These are phyloP conservation scores for Ichneumon xanthorius DNA, from an alignment of 2,888 invertebrate genomes.

Conservation along the genomic window DNA sequence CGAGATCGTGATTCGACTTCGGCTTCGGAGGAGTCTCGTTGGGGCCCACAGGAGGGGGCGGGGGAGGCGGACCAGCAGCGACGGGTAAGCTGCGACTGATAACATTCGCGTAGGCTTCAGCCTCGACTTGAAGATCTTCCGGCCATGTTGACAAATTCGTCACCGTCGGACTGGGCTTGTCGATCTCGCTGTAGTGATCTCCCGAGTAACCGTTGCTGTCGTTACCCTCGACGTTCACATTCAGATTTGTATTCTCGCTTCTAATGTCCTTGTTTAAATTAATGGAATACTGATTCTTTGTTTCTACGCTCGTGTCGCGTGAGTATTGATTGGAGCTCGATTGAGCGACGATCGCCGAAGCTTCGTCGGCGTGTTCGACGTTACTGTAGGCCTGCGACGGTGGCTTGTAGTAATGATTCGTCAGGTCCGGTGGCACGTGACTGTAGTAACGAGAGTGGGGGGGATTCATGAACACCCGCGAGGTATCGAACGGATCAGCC, in stretches of 20 bases:
- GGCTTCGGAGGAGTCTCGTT: conserved; percentile 79
- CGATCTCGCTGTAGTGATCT: conserved; percentile 81
- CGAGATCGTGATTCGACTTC: conserved; percentile 79
- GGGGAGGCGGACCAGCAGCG: conserved; percentile 51
- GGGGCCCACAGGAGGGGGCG: conserved; percentile 73
- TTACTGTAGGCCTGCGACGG: conserved; percentile 79
- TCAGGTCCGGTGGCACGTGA: conserved; percentile 82
- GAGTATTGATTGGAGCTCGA: conserved; percentile 66
- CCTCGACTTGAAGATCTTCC: conserved; percentile 77
- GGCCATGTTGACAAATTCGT: conserved; percentile 78
- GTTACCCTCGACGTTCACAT: conserved; percentile 72
- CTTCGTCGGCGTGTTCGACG: conserved; percentile 72
- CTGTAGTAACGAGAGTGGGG: conserved; percentile 84
- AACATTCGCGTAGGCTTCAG: conserved; percentile 79
- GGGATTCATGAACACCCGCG: conserved; percentile 82
- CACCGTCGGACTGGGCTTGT: conserved; percentile 73
- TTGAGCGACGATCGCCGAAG: conserved; percentile 48
- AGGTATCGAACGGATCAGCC: conserved; percentile 91
- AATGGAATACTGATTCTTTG: conserved; percentile 74
- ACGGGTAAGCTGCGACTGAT: conserved; percentile 63
- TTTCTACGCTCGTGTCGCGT: conserved; percentile 65
- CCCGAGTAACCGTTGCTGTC: conserved; percentile 70
- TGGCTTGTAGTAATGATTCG: conserved; percentile 72
- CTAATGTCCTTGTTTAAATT: conserved; percentile 77
- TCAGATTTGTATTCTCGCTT: conserved; percentile 78